Percentiles rank a stretch among this genome's conserved stretches.
Conservation (phyloP, 2,113 vertebrate genomes). For the Lota lota region DNA sequence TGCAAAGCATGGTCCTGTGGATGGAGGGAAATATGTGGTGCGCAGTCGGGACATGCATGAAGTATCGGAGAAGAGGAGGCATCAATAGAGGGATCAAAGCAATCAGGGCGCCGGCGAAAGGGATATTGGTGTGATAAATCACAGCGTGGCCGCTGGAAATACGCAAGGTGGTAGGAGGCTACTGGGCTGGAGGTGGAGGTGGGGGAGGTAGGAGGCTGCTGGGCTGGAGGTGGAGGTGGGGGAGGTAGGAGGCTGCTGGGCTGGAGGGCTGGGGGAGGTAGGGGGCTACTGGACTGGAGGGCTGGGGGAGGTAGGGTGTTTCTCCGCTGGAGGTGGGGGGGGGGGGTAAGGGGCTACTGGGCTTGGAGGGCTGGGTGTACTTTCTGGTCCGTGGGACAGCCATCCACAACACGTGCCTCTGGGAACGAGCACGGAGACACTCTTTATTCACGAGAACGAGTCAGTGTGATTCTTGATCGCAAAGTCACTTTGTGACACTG, state of each 20-base stretch:
- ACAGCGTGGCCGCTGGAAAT: constrained; percentile 51
- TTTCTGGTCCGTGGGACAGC: constrained; percentile 25
- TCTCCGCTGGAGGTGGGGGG: constrained; percentile 7
- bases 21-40: not conserved
- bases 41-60: constrained; percentile 11
- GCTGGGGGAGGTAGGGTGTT: too few species aligned
- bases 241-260: too few species aligned
- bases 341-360: not conserved
- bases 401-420: constrained; percentile 24
- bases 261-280: too few species aligned
- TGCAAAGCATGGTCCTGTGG: not conserved
- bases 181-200: too few species aligned
- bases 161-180: constrained; percentile 19
- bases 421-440: constrained; percentile 32
- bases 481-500: constrained; percentile 53
- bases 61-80: constrained; percentile 60
- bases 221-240: too few species aligned
- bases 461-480: constrained; percentile 47
- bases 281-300: too few species aligned
- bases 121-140: constrained; percentile 65
- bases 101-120: constrained; percentile 45
- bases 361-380: constrained; percentile 1
- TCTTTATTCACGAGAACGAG: constrained; percentile 53
- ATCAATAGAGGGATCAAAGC: constrained; percentile 67
- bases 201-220: not conserved